phyloP scores from a whole-genome alignment of 2,113 vertebrate genomes.

The Cinclus cinclus region DNA sequence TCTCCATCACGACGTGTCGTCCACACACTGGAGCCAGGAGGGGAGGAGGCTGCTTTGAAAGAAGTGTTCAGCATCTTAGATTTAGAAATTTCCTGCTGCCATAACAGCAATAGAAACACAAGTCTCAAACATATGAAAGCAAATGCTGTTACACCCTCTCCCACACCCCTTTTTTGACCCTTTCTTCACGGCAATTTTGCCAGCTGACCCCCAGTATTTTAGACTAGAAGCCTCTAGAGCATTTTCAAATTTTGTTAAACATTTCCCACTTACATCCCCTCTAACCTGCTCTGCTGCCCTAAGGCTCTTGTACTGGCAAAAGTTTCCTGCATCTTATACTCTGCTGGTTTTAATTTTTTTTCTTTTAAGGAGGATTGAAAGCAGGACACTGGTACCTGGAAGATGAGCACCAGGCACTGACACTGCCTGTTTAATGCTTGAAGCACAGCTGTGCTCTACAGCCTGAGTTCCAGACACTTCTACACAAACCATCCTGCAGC shows the following conservation, averaged over 20 bases:
- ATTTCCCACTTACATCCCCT: background rate
- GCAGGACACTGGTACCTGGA: background rate
- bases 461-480: background rate
- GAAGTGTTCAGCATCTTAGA: background rate
- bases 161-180: background rate
- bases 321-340: background rate
- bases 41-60: background rate
- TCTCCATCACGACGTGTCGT: constrained; percentile 73
- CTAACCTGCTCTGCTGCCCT: background rate
- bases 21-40: constrained; percentile 64
- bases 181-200: background rate
- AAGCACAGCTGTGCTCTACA: background rate
- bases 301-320: background rate
- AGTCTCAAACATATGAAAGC: background rate
- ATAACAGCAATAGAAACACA: background rate
- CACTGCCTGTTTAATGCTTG: background rate
- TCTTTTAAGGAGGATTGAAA: background rate
- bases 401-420: background rate
- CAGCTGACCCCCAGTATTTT: background rate
- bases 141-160: background rate
- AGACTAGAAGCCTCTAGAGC: background rate
- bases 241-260: background rate
- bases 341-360: background rate
- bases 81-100: background rate
- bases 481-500: background rate